Evolutionary conservation across 2,113 vertebrate species (phyloP).

Genomic region (Chlamydotis undulata): DNA sequence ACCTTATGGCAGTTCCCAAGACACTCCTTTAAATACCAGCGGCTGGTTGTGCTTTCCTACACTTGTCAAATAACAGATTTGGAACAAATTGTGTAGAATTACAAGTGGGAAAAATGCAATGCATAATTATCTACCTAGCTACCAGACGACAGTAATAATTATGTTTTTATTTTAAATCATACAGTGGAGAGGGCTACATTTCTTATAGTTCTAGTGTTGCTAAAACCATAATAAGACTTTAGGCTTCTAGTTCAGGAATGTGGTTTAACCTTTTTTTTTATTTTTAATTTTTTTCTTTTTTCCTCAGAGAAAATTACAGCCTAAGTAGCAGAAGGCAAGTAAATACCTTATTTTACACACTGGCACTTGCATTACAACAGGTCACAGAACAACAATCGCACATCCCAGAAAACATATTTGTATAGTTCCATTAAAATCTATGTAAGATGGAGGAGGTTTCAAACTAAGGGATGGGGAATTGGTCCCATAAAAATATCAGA

Average conservation of each 20-base stretch:
- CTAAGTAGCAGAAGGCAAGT: background rate
- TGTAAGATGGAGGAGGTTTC: background rate
- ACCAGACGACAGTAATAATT: slow-evolving; percentile 32
- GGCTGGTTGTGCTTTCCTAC: background rate
- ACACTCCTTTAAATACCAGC: slow-evolving; percentile 31
- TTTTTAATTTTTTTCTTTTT: background rate
- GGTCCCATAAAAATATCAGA: background rate
- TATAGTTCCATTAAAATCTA: background rate
- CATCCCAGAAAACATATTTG: background rate
- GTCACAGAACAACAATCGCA: background rate
- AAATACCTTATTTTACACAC: slow-evolving; percentile 4
- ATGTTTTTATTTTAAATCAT: slow-evolving; percentile 47
- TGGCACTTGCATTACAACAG: background rate
- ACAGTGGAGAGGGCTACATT: background rate
- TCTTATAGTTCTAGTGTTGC: slow-evolving; percentile 13
- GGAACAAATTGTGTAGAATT: slow-evolving; percentile 68
- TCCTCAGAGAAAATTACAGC: background rate
- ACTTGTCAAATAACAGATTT: slow-evolving; percentile 55
- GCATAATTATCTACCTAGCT: slow-evolving; percentile 46
- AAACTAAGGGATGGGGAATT: background rate
- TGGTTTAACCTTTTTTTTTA: background rate
- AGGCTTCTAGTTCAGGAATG: slow-evolving; percentile 14
- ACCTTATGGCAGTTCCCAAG: slow-evolving; percentile 43
- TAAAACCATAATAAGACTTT: slow-evolving; percentile 36
- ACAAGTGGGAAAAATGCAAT: background rate